These are phyloP conservation scores for Amaurobius ferox DNA, from an alignment of 2,888 invertebrate species.

Conservation along the genomic window DNA sequence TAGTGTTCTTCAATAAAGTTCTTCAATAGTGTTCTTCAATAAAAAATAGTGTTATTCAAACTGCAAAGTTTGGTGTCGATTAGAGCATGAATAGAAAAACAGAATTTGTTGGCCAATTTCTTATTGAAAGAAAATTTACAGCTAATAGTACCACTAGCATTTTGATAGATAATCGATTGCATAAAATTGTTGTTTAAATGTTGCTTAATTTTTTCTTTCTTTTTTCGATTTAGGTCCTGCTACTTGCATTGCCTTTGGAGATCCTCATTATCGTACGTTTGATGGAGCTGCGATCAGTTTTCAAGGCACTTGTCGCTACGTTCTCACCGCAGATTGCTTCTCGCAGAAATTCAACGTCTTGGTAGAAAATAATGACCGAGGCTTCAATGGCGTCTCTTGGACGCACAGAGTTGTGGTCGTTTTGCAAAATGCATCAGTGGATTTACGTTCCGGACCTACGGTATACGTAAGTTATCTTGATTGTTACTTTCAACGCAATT, in stretches of 20 bases:
- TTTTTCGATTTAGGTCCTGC: conserved; percentile 48
- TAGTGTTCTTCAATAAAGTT: too few species aligned
- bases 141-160: too few species aligned
- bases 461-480: conserved; percentile 68
- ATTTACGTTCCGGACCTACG: conserved; percentile 54
- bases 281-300: conserved; percentile 96
- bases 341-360: conserved; percentile 86
- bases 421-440: conserved; percentile 53
- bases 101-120: too few species aligned
- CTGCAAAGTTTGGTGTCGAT: too few species aligned
- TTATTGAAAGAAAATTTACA: too few species aligned
- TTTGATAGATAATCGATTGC: too few species aligned
- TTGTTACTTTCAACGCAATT: too few species aligned
- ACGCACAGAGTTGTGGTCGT: conserved; percentile 77
- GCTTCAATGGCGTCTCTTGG: conserved; percentile 77
- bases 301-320: conserved; percentile 93
- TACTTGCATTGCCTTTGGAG: conserved; percentile 70
- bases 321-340: conserved; percentile 89
- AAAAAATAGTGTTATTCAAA: too few species aligned
- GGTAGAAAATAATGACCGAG: conserved; percentile 93
- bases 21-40: too few species aligned
- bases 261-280: conserved; percentile 92
- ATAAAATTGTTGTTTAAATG: too few species aligned
- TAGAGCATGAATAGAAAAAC: too few species aligned
- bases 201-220: not conserved